A percentile compares a stretch with the other conserved stretches of the same genome.
phyloP scores from a whole-genome alignment of 2,797 vertebrate genomes.

The Poeciliopsis presidionis region DNA sequence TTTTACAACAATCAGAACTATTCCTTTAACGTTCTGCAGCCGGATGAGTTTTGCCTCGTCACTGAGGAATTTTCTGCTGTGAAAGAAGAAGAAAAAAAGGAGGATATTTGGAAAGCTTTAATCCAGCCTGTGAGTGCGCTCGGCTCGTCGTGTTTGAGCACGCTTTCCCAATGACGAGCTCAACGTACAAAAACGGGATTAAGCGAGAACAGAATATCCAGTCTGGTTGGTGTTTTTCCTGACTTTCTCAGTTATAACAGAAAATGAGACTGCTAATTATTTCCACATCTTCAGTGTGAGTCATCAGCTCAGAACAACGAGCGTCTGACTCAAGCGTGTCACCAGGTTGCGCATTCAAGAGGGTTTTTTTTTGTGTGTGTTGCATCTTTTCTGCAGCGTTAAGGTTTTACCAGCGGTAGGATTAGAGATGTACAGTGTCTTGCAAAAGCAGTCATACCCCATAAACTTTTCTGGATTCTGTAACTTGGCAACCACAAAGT shows the following conservation, averaged over 20 bases:
- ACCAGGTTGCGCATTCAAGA: neutral
- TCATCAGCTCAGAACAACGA: constrained; percentile 1
- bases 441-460: neutral
- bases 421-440: neutral
- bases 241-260: neutral
- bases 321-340: neutral
- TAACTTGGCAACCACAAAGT: neutral
- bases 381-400: neutral
- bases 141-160: constrained; percentile 19
- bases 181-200: constrained; percentile 12
- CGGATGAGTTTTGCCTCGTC: neutral
- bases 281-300: constrained; percentile 3
- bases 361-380: neutral
- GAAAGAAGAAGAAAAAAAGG: neutral
- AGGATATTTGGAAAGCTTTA: neutral
- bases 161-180: constrained; percentile 3
- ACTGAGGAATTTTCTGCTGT: neutral
- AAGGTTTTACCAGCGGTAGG: neutral
- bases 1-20: neutral
- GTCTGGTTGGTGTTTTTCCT: constrained; percentile 9
- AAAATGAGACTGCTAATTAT: constrained; percentile 5
- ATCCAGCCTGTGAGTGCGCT: constrained; percentile 3
- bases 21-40: neutral
- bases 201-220: constrained; percentile 18
- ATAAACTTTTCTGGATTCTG: neutral